Base-by-base conservation (phyloP, 2,888 invertebrate species). In the Physocephala rufipes region DNA sequence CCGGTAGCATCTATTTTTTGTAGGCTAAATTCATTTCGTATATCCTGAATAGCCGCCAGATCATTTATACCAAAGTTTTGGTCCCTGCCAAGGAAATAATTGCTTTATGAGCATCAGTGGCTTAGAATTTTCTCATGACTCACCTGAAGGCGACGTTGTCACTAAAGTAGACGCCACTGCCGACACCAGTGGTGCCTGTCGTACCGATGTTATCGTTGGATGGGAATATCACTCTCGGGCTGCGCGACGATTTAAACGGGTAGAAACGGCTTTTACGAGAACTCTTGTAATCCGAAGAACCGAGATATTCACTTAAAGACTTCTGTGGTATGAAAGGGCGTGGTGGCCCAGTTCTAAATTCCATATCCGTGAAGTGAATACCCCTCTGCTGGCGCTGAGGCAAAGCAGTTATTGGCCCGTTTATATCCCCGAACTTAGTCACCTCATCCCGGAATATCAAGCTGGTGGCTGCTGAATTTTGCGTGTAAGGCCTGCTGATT, bases 41-140 rank as follows among this genome's bases (percentile, higher is more conserved):
- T 85, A 76, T 87, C 87, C 78, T 87, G 87, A 30, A 88, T 85
- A 30, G 87, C 84, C 0, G 88, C 87, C 63, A 90, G 82, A 73
- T 90, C 90, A 75, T 88, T 90, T 67, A 89, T 81, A 75, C 89
- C 90, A 76, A 90, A 89, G 81, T 87, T 89, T 79, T 89, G 90
- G 76, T 90, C 90, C 80, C 90, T 88, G 77, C 9, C 21, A 12
- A 1, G 7, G 1, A 36, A 47, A 21, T 16, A 28, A 7, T 21
- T 3, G 53, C 12, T 21, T 21, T 53, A 12, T 1, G 36, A 7
- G 36, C 36, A 9, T 36, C 36, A 4, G 16, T 16, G 1, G 2
- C n/a, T 26, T 51, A 1, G 16, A 45, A 36, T 5, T 7, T 64
- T 70, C 16, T 13, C 16, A 9, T 36, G 7, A 74, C 80, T 78